Percentiles rank a stretch among this genome's conserved stretches.
Conservation (phyloP, 2,888 invertebrate genomes). For the Ganaspis brasiliensis region DNA sequence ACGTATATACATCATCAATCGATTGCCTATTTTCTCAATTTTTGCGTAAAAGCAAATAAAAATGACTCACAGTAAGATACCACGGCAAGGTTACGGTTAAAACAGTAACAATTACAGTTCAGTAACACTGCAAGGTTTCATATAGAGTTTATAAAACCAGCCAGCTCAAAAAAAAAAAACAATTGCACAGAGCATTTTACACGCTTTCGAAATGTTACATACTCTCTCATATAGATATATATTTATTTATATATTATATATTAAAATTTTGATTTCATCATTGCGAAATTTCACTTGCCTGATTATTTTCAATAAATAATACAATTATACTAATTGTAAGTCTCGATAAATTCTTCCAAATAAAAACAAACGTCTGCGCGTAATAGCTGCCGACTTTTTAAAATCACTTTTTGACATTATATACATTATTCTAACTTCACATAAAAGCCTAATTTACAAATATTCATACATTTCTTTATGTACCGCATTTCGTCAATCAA, state of each 20-base stretch:
- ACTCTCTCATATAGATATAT: slow-evolving; percentile 9
- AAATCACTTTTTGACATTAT: slow-evolving; percentile 36
- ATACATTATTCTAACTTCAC: slow-evolving; percentile 22
- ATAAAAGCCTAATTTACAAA: slow-evolving; percentile 39
- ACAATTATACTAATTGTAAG: slow-evolving; percentile 47
- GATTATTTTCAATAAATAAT: slow-evolving; percentile 60
- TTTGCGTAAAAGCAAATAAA: background rate
- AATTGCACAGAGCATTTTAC: slow-evolving; percentile 32
- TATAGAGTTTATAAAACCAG: slow-evolving; percentile 18
- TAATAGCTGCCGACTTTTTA: slow-evolving; percentile 35
- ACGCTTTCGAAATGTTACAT: slow-evolving; percentile 34
- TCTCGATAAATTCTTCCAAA: slow-evolving; percentile 42
- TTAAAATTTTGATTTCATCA: slow-evolving; percentile 69
- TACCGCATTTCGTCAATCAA: slow-evolving; percentile 4
- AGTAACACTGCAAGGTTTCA: slow-evolving; percentile 25
- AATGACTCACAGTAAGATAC: slow-evolving; percentile 22
- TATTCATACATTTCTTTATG: slow-evolving; percentile 2
- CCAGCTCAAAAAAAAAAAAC: slow-evolving; percentile 24
- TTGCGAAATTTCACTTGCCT: slow-evolving; percentile 40
- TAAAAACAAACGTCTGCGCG: slow-evolving; percentile 38
- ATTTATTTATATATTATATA: slow-evolving; percentile 59
- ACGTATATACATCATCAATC: slow-evolving; percentile 17
- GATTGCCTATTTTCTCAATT: slow-evolving; percentile 17
- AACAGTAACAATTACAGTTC: background rate
- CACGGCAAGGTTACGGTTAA: slow-evolving; percentile 19